These are phyloP conservation scores for Tragulus kanchil DNA, from an alignment of 2,113 vertebrate genomes.

Conservation along the genomic window DNA sequence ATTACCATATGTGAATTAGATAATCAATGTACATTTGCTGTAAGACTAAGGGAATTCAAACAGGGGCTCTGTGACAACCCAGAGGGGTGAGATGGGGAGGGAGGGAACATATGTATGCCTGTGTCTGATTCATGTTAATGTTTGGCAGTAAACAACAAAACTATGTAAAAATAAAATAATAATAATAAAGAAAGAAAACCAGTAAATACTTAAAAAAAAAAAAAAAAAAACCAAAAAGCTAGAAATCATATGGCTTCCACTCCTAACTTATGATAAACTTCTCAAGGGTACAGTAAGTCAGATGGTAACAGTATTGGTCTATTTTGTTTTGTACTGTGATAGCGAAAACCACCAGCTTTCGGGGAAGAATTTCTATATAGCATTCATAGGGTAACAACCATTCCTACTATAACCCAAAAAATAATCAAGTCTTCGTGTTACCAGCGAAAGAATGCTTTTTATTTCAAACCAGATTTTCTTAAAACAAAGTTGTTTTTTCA, in stretches of 20 bases:
- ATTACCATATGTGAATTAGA: no score
- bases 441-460: not conserved
- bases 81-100: no score
- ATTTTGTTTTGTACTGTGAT: not conserved
- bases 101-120: no score
- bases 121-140: no score
- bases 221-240: no score
- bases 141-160: no score
- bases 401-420: not conserved
- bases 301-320: not conserved
- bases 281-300: not conserved
- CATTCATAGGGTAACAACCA: not conserved
- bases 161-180: no score
- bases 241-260: not conserved
- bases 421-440: constrained; percentile 1
- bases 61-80: no score
- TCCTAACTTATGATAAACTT: not conserved
- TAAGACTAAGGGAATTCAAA: no score
- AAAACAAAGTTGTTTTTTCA: constrained; percentile 63
- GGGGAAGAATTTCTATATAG: not conserved
- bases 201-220: no score
- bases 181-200: no score
- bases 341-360: not conserved
- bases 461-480: constrained; percentile 63
- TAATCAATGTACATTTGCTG: no score